phyloP scores from a whole-genome alignment of 2,797 vertebrate genomes.

The Leontocebus nigricollis region DNA sequence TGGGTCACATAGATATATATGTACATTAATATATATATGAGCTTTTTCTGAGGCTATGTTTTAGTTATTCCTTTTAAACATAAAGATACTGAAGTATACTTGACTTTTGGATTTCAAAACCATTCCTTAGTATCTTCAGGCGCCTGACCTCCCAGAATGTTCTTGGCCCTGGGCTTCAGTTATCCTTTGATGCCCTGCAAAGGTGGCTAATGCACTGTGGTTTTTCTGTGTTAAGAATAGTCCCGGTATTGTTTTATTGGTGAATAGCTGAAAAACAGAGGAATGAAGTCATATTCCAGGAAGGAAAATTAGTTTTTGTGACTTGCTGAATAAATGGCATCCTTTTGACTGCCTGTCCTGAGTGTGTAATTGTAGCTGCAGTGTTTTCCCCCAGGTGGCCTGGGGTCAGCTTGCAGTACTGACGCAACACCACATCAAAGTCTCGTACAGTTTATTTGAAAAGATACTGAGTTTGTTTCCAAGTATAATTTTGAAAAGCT shows the following conservation, averaged over 20 bases:
- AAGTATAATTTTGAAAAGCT: constrained; percentile 3
- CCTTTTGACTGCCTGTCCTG: no score
- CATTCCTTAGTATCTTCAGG: background rate
- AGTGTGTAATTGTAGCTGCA: background rate
- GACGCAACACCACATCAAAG: rapidly evolving
- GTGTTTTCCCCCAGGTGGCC: no score
- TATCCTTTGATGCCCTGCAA: background rate
- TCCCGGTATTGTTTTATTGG: background rate
- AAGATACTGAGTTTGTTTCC: background rate
- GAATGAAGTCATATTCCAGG: background rate
- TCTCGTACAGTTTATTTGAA: constrained; percentile 30
- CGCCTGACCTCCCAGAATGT: background rate
- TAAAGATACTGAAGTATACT: background rate
- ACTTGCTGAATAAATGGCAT: background rate
- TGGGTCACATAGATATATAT: background rate
- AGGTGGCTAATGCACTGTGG: background rate
- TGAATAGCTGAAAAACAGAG: background rate
- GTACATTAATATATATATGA: background rate
- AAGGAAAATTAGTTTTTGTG: background rate
- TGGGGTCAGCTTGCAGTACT: background rate
- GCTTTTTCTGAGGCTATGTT: background rate
- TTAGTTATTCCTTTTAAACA: background rate
- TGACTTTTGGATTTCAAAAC: background rate
- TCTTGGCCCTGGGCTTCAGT: background rate
- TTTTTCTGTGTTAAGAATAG: background rate